These are phyloP conservation scores for Sarcophaga carnaria DNA, from an alignment of 2,888 invertebrate genomes.

Conservation along the genomic window DNA sequence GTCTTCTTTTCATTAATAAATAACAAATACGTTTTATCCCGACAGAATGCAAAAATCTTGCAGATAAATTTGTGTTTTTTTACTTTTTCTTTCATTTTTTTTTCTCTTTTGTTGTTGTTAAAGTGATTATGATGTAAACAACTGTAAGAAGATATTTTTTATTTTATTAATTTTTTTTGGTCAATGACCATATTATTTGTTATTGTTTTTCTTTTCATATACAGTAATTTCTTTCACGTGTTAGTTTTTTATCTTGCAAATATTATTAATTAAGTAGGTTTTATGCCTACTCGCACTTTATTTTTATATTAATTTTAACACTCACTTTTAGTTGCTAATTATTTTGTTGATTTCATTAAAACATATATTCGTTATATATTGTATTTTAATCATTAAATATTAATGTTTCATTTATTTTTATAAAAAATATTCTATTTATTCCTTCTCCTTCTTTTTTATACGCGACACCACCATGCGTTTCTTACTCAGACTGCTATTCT, in stretches of 20 bases:
- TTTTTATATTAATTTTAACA: constrained; percentile 5
- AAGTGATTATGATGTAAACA: not conserved
- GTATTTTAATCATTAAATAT: constrained; percentile 33
- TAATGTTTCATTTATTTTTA: constrained; percentile 46
- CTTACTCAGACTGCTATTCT: not conserved
- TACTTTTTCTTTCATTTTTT: no score
- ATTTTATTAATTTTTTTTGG: not conserved
- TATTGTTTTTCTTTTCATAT: constrained; percentile 27
- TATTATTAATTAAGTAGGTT: not conserved
- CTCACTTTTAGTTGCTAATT: constrained; percentile 46
- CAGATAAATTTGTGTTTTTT: no score
- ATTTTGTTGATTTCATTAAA: constrained; percentile 43
- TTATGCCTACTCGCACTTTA: not conserved
- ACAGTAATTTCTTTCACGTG: constrained; percentile 42
- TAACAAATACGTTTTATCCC: no score
- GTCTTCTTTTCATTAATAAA: not conserved
- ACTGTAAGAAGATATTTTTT: constrained; percentile 1
- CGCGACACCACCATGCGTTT: constrained; percentile 47
- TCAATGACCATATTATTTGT: constrained; percentile 7
- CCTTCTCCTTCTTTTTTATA: not conserved
- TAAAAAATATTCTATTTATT: constrained; percentile 27
- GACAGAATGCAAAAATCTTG: no score
- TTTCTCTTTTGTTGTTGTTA: no score
- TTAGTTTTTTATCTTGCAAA: constrained; percentile 8
- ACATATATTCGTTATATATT: constrained; percentile 1